Percentiles rank a stretch among this genome's conserved stretches.
These are phyloP conservation scores for Struthio camelus DNA, from an alignment of 2,113 vertebrate genomes.

Conservation along the genomic window DNA sequence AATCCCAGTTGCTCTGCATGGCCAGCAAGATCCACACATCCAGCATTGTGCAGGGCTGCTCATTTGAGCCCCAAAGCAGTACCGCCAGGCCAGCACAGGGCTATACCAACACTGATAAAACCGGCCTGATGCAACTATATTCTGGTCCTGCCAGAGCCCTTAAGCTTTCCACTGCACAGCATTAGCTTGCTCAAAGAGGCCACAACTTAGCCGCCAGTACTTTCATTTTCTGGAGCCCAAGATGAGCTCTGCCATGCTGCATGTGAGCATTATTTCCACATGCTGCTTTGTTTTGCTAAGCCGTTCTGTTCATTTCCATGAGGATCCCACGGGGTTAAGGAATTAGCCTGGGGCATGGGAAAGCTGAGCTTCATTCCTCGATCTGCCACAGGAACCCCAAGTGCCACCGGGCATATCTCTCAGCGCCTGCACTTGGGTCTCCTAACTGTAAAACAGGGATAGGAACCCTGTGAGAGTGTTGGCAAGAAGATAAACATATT, in stretches of 20 bases:
- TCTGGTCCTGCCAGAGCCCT: not conserved
- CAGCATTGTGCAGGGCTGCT: not conserved
- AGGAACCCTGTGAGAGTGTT: constrained; percentile 49
- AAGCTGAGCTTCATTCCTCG: constrained; percentile 50
- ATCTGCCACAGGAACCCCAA: constrained; percentile 63
- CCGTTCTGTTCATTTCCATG: constrained; percentile 11
- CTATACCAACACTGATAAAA: not conserved
- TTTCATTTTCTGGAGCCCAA: not conserved
- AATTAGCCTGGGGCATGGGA: constrained; percentile 54
- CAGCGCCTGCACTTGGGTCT: constrained; percentile 30
- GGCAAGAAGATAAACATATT: constrained; percentile 39
- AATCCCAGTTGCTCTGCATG: not conserved
- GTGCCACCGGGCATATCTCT: constrained; percentile 57
- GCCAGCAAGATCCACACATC: not conserved
- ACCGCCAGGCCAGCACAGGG: not conserved
- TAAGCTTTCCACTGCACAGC: not conserved
- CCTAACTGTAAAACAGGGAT: constrained; percentile 38
- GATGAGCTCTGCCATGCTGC: not conserved
- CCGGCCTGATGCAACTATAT: not conserved
- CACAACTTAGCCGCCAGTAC: not conserved
- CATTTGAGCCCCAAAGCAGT: not conserved
- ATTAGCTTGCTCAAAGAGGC: not conserved
- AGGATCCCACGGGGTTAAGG: constrained; percentile 30
- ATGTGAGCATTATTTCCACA: not conserved
- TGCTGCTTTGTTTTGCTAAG: constrained; percentile 9